Evolutionary conservation across 2,797 vertebrate species (phyloP).

Genomic region (Betta splendens): DNA sequence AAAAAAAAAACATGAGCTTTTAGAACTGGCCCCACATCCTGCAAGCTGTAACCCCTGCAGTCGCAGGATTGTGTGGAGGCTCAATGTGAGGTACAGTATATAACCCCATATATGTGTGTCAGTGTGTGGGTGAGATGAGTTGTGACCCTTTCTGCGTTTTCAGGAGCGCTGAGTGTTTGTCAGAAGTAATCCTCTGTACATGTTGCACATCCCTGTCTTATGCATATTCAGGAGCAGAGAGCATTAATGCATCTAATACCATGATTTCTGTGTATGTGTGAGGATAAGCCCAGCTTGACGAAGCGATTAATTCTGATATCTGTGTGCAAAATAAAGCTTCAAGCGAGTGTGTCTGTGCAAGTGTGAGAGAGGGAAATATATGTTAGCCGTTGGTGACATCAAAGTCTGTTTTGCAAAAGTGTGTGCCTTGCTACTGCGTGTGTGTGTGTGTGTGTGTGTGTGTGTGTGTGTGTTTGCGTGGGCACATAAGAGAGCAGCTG

Average conservation of each 20-base stretch:
- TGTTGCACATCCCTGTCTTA: slow-evolving; percentile 69
- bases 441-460: slow-evolving; percentile 43
- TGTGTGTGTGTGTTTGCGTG: slow-evolving; percentile 69
- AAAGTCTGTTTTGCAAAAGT: slow-evolving; percentile 71
- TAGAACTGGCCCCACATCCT: slow-evolving; percentile 37
- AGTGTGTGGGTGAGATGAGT: slow-evolving; percentile 70
- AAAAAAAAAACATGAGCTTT: slow-evolving; percentile 19
- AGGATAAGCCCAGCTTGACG: slow-evolving; percentile 74
- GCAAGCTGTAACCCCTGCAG: slow-evolving; percentile 29
- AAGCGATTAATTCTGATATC: slow-evolving; percentile 73
- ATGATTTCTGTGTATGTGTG: slow-evolving; percentile 70
- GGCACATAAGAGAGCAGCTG: slow-evolving; percentile 76
- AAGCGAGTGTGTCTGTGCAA: slow-evolving; percentile 36
- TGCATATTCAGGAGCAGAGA: slow-evolving; percentile 75
- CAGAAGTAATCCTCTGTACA: slow-evolving; percentile 69
- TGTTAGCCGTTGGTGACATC: slow-evolving; percentile 67
- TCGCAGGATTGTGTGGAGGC: slow-evolving; percentile 15
- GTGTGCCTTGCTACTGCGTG: slow-evolving; percentile 42
- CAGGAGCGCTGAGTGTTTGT: slow-evolving; percentile 59
- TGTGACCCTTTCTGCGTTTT: slow-evolving; percentile 59
- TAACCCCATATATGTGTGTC: slow-evolving; percentile 38
- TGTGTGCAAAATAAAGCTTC: slow-evolving; percentile 74
- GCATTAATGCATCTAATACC: slow-evolving; percentile 74
- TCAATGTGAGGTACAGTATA: slow-evolving; percentile 31
- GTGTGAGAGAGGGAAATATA: slow-evolving; percentile 58